These are phyloP conservation scores for Globodera rostochiensis DNA, from an alignment of 1,140 invertebrate species.

Conservation along the genomic window DNA sequence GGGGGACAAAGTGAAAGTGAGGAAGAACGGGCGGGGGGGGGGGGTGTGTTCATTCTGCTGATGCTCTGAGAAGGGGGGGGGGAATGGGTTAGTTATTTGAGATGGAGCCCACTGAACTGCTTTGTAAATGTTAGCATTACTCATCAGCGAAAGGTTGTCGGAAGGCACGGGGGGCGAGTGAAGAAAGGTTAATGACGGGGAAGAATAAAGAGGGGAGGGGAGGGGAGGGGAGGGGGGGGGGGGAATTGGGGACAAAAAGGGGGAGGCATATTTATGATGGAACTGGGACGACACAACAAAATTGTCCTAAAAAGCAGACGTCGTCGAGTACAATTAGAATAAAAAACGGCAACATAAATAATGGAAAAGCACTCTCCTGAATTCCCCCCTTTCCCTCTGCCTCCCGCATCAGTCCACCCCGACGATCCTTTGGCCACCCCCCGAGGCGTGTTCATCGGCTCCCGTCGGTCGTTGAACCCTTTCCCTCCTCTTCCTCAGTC, in stretches of 20 bases:
- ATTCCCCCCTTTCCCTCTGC: neutral
- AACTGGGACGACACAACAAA: neutral
- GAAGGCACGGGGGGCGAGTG: neutral
- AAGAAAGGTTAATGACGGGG: neutral
- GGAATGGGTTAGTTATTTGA: too few species aligned
- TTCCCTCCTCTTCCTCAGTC: neutral
- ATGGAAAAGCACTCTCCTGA: neutral
- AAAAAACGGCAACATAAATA: neutral
- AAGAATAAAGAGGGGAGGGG: neutral
- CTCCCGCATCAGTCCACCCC: neutral
- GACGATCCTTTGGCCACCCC: too few species aligned
- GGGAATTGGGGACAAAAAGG: neutral
- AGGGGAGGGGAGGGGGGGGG: too few species aligned
- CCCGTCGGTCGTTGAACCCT: neutral
- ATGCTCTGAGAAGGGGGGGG: too few species aligned
- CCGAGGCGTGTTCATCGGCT: too few species aligned
- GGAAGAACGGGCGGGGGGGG: neutral
- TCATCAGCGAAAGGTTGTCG: too few species aligned
- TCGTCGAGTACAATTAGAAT: neutral
- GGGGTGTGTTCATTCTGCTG: too few species aligned
- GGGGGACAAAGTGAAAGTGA: neutral
- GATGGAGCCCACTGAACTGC: too few species aligned
- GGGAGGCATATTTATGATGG: neutral
- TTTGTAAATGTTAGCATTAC: too few species aligned
- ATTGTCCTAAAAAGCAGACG: neutral